Conservation (phyloP, 2,888 invertebrate species). For the Mythimna pallens region DNA sequence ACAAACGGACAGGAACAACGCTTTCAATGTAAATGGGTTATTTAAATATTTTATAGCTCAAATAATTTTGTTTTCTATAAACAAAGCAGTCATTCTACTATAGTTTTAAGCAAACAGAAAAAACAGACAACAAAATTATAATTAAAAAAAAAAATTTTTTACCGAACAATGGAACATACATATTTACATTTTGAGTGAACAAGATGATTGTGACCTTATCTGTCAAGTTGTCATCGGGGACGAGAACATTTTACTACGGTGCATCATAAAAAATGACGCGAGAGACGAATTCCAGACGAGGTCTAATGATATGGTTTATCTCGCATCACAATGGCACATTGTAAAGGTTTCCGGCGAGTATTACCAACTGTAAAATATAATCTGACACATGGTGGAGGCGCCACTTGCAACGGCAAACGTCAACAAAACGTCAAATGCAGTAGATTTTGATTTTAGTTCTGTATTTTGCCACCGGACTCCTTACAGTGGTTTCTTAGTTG, state of each 20-base stretch:
- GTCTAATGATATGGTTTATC: conserved; percentile 58
- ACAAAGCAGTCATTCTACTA: background rate
- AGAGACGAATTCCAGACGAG: conserved; percentile 42
- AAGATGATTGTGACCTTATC: conserved; percentile 44
- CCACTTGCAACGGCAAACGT: conserved; percentile 28
- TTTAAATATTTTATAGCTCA: conserved; percentile 46
- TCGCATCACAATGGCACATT: conserved; percentile 70
- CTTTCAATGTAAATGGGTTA: conserved; percentile 43
- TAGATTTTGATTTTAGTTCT: conserved; percentile 26
- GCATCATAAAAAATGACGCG: conserved; percentile 44
- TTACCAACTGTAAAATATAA: conserved; percentile 39
- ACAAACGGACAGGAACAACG: conserved; percentile 41
- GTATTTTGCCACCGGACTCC: background rate
- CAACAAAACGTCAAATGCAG: conserved; percentile 37
- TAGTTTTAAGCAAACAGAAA: conserved; percentile 7
- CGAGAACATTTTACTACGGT: conserved; percentile 51
- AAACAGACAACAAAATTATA: background rate
- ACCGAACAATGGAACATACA: conserved; percentile 40
- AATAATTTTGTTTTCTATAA: conserved; percentile 33
- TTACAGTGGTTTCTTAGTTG: conserved; percentile 44
- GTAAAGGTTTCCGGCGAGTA: conserved; percentile 67
- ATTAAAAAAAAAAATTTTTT: conserved; percentile 14
- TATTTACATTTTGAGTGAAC: conserved; percentile 55
- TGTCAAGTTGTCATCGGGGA: conserved; percentile 54
- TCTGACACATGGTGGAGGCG: conserved; percentile 34